Evolutionary conservation across 2,888 invertebrate species (phyloP), one percentile per base, ranked within the genome.

Genomic region (Scaptomyza cyrtandrae): DNA sequence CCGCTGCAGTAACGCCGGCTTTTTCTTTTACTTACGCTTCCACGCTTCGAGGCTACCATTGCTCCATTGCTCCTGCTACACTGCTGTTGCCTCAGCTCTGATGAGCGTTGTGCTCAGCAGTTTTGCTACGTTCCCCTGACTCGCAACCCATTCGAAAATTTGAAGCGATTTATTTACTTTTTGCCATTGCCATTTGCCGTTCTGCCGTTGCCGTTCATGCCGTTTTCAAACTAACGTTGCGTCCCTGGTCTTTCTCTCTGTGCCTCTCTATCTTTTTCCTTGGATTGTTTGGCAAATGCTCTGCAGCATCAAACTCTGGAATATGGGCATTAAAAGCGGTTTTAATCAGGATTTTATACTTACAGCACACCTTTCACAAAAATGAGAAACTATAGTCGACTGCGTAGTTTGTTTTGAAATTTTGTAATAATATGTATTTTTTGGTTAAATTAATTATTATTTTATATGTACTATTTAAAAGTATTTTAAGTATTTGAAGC

Each of bases 91-190:
- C 55, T 46, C 61, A 64, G 60, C 68, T 63, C 67, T 39, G 73
- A 67, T 72, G 67, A 73, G 73, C 65, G 70, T 80, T 68, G 85
- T 75, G 81, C 87, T 83, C 87, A 86, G 82, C 82, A 82, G 82
- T 86, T 83, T 84, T 78, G 65, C 62, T 65, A 62, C 59, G 35
- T 48, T 59, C 46, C 68, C 68, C 61, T 57, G 60, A 58, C 67
- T 78, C 74, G 71, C 85, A 86, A 85, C 79, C 83, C 85, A 78
- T 85, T 79, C 85, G 83, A 83, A 83, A 83, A 83, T 83, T 83
- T 83, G 85, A 83, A 85, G 82, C 83, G 83, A 83, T 83, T 83
- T 83, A 83, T 83, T 83, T 83, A 83, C 85, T 83, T 83, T 83
- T 77, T 75, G 75, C 78, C 76, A 74, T 74, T 69, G 62, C 69